A percentile compares a stretch with the other conserved stretches of the same genome.
These are phyloP conservation scores for Cataglyphis altisquamis DNA, from an alignment of 2,888 invertebrate species.

Conservation along the genomic window DNA sequence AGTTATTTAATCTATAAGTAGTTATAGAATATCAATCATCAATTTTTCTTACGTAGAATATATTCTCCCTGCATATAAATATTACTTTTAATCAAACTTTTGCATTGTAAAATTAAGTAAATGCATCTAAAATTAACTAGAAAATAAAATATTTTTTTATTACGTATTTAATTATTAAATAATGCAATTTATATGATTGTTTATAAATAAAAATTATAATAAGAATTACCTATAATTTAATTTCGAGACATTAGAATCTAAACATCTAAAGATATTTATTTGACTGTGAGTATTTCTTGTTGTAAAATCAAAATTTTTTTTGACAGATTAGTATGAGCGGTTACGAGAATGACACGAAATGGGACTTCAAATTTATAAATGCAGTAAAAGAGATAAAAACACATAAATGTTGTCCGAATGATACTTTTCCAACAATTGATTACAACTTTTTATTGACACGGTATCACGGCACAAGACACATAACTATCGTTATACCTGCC, in stretches of 20 bases:
- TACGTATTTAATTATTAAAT: neutral
- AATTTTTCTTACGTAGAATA: neutral
- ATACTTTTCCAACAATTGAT: slow-evolving; percentile 88
- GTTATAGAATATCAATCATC: neutral
- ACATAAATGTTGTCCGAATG: slow-evolving; percentile 88
- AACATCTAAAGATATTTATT: neutral
- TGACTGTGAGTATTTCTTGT: neutral
- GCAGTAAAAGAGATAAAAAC: slow-evolving; percentile 87
- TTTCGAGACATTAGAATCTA: neutral
- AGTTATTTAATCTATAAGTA: neutral
- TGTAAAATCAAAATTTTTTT: neutral
- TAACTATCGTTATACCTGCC: slow-evolving; percentile 88
- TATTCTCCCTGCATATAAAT: neutral
- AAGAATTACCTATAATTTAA: neutral
- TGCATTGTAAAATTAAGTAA: neutral
- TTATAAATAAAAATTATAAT: neutral
- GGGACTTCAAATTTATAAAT: slow-evolving; percentile 87
- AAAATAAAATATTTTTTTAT: neutral
- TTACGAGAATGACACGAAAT: slow-evolving; percentile 88
- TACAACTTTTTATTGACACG: slow-evolving; percentile 88
- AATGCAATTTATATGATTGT: neutral
- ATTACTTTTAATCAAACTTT: neutral
- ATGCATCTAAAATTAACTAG: neutral
- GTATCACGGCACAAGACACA: slow-evolving; percentile 88
- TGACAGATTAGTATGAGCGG: slow-evolving; percentile 86